These are phyloP conservation scores for Mus pahari DNA, from an alignment of 2,113 vertebrate species.

Conservation along the genomic window DNA sequence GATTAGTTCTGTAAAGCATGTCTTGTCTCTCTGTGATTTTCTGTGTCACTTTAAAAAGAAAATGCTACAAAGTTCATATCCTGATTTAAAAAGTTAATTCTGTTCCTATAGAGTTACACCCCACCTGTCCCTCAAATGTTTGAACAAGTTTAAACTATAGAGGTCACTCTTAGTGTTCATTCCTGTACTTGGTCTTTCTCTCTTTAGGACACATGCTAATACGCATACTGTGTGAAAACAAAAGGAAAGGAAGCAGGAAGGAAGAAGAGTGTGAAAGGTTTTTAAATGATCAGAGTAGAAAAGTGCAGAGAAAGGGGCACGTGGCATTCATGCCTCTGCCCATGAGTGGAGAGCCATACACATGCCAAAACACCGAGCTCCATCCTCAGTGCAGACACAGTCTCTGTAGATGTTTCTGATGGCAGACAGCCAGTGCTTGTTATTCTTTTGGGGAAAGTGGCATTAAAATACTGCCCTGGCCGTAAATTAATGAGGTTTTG, in stretches of 20 bases:
- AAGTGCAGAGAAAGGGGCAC: neutral
- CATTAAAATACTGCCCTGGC: neutral
- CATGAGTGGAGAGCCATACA: neutral
- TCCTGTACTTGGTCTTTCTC: slow-evolving; percentile 9
- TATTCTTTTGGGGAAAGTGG: slow-evolving; percentile 44
- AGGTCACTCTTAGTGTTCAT: slow-evolving; percentile 24
- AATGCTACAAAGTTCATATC: slow-evolving; percentile 81
- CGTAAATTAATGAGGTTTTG: neutral
- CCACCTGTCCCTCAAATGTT: neutral
- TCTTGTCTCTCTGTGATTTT: slow-evolving; percentile 77
- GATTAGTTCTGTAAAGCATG: slow-evolving; percentile 36
- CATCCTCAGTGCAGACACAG: neutral
- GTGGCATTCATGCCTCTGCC: neutral
- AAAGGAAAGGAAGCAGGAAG: slow-evolving; percentile 32
- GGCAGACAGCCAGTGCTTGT: slow-evolving; percentile 26
- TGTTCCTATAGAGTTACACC: neutral
- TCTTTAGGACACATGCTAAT: neutral
- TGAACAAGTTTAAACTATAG: slow-evolving; percentile 40
- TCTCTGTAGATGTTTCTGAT: slow-evolving; percentile 48
- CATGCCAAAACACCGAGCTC: neutral
- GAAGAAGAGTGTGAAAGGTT: slow-evolving; percentile 20
- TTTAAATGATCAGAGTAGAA: neutral
- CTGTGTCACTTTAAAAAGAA: slow-evolving; percentile 69
- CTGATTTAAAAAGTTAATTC: slow-evolving; percentile 60
- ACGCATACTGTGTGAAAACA: slow-evolving; percentile 44